Base-by-base conservation (phyloP, 2,888 invertebrate genomes). In the Lordiphosa andalusiaca region DNA sequence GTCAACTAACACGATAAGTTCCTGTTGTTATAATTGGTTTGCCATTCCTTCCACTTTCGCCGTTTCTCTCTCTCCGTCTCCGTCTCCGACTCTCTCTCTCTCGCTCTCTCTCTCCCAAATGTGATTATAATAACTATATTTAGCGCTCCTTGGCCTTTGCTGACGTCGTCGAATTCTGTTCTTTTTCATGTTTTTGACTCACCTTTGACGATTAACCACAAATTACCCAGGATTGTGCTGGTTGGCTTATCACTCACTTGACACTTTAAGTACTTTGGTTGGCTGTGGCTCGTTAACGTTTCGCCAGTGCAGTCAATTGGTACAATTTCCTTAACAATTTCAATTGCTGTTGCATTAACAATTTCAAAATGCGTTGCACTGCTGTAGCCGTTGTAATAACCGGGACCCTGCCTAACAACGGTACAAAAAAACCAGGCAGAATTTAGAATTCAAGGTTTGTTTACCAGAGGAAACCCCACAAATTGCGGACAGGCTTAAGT, bases 311-410 rank as follows among this genome's bases (percentile, higher is more conserved):
- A 80, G 78, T 83, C 69, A 67, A 71, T 76, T 78, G 85, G 58
- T 83, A 83, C 66, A 87, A 82, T 67, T 86, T 86, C 44, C 88
- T 87, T 80, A 90, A 84, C 89, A 89, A 65, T 77, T 90, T 89
- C 62, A 87, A 85, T 84, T 89, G 88, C 80, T 87, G 69, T 87
- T 86, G 87, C 85, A 89, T 89, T 73, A 88, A 87, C 84, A 89
- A 76, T 87, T 88, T 84, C 68, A 86, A 66, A 70, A 89, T 86
- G 63, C 89, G 84, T 78, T 89, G 87, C 87, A 87, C 86, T 72
- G 87, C 85, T 87, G 89, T 87, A 88, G 89, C 89, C 89, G 89
- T 89, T 88, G 84, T 89, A 86, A 62, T 67, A 67, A 57, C 71
- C 72, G 84, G 38, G 50, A 58, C 59, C 53, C 58, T 61, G 73